A percentile compares a stretch with the other conserved stretches of the same genome.
phyloP scores from a whole-genome alignment of 2,888 invertebrate species.

The Oscheius sp. region DNA sequence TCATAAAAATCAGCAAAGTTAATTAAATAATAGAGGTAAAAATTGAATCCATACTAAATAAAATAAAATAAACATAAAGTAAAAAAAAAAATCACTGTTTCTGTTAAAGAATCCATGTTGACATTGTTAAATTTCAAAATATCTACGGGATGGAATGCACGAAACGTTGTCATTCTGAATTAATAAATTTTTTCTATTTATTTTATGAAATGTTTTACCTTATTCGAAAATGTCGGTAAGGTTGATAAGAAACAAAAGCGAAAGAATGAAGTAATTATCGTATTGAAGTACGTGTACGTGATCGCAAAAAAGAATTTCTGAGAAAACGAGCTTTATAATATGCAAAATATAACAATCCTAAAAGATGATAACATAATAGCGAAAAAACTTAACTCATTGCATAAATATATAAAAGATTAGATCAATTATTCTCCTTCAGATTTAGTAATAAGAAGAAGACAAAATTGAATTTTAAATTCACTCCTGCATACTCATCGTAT shows the following conservation, averaged over 20 bases:
- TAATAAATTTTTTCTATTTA: background rate
- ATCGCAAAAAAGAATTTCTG: no score
- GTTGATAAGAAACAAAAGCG: no score
- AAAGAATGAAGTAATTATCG: no score
- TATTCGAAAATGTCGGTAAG: background rate
- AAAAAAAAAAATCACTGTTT: slow-evolving; percentile 77
- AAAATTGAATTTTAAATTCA: no score
- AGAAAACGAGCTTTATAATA: no score
- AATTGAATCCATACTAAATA: slow-evolving; percentile 75
- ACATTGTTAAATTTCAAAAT: slow-evolving; percentile 64
- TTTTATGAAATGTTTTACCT: background rate
- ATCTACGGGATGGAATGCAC: slow-evolving; percentile 58
- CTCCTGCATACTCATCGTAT: background rate
- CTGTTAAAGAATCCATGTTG: slow-evolving; percentile 94
- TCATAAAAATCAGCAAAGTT: slow-evolving; percentile 99
- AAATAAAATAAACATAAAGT: background rate
- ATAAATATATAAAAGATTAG: no score
- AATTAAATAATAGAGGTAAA: slow-evolving; percentile 95
- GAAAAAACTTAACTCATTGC: no score
- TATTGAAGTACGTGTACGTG: no score
- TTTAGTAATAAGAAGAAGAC: no score
- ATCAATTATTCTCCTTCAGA: no score
- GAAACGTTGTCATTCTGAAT: slow-evolving; percentile 47
- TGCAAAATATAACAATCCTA: no score
- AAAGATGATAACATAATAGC: no score